These are phyloP conservation scores for Otolemur crassicaudatus DNA, from an alignment of 2,797 vertebrate species.

Conservation along the genomic window DNA sequence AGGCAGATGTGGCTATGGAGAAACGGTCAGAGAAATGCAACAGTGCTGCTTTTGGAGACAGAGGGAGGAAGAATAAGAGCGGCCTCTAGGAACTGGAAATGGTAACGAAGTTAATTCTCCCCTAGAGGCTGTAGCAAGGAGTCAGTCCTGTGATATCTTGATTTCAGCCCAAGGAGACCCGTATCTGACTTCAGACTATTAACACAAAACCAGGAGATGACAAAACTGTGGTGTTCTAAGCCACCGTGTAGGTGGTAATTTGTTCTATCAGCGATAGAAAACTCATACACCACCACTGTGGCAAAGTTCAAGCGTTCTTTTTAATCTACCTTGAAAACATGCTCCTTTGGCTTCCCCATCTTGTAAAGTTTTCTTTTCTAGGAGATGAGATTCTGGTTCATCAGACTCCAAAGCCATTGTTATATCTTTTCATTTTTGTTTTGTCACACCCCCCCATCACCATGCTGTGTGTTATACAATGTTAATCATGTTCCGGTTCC, in stretches of 20 bases:
- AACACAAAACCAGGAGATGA: neutral
- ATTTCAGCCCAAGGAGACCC: neutral
- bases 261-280: neutral
- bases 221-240: neutral
- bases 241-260: neutral
- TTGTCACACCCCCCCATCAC: neutral
- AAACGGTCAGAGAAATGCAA: neutral
- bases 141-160: neutral
- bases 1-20: neutral
- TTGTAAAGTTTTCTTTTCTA: neutral
- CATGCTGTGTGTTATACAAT: neutral
- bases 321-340: neutral
- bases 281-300: too few relatives aligned
- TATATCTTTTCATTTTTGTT: neutral
- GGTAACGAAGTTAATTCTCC: neutral
- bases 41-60: neutral
- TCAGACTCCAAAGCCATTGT: neutral
- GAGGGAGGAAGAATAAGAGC: fast-evolving
- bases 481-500: neutral
- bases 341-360: neutral
- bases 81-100: neutral
- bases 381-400: neutral
- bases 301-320: neutral
- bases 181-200: neutral
- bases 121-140: neutral